These are phyloP conservation scores for Forbesichthys papilliferus DNA, from an alignment of 2,113 vertebrate species.

Conservation along the genomic window DNA sequence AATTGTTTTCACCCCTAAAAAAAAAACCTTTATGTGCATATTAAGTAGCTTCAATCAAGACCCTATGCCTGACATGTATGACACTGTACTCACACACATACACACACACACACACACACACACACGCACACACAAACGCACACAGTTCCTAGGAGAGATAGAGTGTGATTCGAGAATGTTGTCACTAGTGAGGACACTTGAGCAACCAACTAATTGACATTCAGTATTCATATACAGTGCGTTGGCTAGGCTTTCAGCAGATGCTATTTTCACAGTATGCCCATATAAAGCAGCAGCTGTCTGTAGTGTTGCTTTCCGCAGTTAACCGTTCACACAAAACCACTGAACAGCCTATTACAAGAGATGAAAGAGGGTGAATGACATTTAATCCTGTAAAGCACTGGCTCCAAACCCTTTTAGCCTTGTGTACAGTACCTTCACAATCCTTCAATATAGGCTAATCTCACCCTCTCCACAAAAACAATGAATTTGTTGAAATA, in stretches of 20 bases:
- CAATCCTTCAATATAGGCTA: too few relatives aligned
- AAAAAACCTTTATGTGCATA: conserved; percentile 57
- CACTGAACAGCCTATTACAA: too few relatives aligned
- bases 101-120: conserved; percentile 35
- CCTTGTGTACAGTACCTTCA: too few relatives aligned
- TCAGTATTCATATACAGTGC: conserved; percentile 58
- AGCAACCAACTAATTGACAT: conserved; percentile 66
- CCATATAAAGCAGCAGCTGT: conserved; percentile 28
- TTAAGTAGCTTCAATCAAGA: conserved; percentile 66
- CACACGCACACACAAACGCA: conserved; percentile 21
- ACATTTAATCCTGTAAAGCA: conserved; percentile 2
- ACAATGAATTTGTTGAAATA: too few relatives aligned
- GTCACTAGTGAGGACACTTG: conserved; percentile 53
- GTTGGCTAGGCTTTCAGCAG: conserved; percentile 49
- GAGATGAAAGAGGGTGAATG: too few relatives aligned
- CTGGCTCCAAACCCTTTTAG: too few relatives aligned
- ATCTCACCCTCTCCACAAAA: too few relatives aligned
- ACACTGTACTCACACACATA: conserved; percentile 26
- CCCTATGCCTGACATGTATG: conserved; percentile 19
- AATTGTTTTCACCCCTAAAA: conserved; percentile 66
- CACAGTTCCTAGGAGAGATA: conserved; percentile 47
- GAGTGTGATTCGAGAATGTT: conserved; percentile 44
- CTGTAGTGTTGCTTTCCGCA: conserved; percentile 5
- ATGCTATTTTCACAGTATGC: conserved; percentile 53
- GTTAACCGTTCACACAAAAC: conserved; percentile 20